Conservation (phyloP, 2,797 vertebrate genomes). For the Amazona ochrocephala region DNA sequence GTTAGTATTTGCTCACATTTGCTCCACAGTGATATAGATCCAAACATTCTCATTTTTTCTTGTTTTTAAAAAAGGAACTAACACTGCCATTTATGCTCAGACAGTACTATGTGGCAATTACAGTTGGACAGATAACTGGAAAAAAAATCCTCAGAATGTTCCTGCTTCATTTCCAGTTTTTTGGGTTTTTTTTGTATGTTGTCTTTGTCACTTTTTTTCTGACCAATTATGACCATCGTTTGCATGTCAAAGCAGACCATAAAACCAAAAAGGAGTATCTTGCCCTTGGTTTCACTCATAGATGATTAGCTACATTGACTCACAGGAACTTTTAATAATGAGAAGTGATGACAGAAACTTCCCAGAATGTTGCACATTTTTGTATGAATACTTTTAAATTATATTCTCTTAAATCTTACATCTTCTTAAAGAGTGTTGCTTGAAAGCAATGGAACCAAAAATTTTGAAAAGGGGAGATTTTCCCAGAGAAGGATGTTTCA, state of each 20-base stretch:
- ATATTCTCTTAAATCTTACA: not conserved
- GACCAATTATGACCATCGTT: not conserved
- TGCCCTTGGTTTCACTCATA: not conserved
- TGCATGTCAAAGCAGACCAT: not conserved
- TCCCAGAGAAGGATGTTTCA: not conserved
- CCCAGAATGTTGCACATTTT: not conserved
- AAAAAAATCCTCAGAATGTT: not conserved
- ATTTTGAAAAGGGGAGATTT: not conserved
- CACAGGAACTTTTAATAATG: not conserved
- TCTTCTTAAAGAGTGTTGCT: not conserved
- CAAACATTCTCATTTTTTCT: not conserved
- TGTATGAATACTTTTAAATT: not conserved
- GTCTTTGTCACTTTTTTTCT: conserved; percentile 12
- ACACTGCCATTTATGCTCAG: not conserved
- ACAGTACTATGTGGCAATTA: not conserved
- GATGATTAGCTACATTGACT: not conserved
- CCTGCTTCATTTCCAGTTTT: not conserved
- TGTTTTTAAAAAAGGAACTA: not conserved
- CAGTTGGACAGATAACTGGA: not conserved
- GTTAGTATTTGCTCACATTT: not conserved
- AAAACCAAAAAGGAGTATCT: not conserved
- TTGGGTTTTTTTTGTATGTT: not conserved
- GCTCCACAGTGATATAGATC: not conserved
- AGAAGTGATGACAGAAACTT: not conserved
- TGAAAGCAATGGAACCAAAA: not conserved